Evolutionary conservation across 2,888 invertebrate species (phyloP).

Genomic region (Oscheius sp.): DNA sequence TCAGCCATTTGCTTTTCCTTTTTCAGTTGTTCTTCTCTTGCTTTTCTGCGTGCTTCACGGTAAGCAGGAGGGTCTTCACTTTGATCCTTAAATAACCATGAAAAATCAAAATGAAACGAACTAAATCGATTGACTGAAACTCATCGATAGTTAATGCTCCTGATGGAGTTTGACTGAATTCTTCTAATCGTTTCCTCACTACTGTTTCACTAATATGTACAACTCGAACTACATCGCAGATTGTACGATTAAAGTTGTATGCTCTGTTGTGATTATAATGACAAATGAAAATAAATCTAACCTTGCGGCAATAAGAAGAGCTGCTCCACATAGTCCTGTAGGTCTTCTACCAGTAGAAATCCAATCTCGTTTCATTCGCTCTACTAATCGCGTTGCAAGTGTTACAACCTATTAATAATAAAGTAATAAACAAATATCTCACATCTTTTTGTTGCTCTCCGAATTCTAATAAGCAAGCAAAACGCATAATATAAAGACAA

Average conservation of each 20-base stretch:
- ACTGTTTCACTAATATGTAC: slow-evolving; percentile 69
- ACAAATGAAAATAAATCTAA: slow-evolving; percentile 1
- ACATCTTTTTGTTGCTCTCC: slow-evolving; percentile 87
- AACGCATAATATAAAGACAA: slow-evolving; percentile 91
- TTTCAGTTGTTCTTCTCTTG: slow-evolving; percentile 54
- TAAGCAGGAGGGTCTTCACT: slow-evolving; percentile 68
- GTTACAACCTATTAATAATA: slow-evolving; percentile 78
- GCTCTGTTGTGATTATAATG: slow-evolving; percentile 33
- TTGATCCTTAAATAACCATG: slow-evolving; percentile 50
- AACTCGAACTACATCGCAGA: slow-evolving; percentile 65
- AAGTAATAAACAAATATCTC: neutral
- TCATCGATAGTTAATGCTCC: slow-evolving; percentile 92
- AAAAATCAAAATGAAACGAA: slow-evolving; percentile 73
- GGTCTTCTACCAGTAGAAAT: slow-evolving; percentile 94
- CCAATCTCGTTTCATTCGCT: slow-evolving; percentile 97
- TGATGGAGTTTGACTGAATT: slow-evolving; percentile 96
- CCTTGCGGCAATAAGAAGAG: slow-evolving; percentile 90
- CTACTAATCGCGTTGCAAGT: slow-evolving; percentile 90
- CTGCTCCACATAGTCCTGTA: slow-evolving; percentile 96
- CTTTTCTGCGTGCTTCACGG: slow-evolving; percentile 56
- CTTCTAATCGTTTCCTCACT: slow-evolving; percentile 76
- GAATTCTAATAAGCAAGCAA: slow-evolving; percentile 87
- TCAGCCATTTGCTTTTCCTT: slow-evolving; percentile 55
- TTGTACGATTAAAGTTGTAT: slow-evolving; percentile 64
- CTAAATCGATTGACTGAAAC: slow-evolving; percentile 94